These are phyloP conservation scores for Trichonephila clavipes DNA, from an alignment of 1,140 invertebrate genomes.

Conservation along the genomic window DNA sequence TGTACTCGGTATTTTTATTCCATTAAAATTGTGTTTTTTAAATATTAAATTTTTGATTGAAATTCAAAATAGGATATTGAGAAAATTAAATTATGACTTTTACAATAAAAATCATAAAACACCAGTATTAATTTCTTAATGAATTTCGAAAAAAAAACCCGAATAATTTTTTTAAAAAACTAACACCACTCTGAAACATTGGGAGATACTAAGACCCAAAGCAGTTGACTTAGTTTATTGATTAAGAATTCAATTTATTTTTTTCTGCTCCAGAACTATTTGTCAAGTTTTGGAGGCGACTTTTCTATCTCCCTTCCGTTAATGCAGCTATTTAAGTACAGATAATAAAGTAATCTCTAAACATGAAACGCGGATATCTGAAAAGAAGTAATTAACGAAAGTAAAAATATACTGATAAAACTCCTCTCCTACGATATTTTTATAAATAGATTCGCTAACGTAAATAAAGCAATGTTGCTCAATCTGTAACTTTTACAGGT, in stretches of 20 bases:
- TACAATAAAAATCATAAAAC: no score
- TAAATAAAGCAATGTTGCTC: conserved; percentile 71
- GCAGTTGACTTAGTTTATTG: conserved; percentile 19
- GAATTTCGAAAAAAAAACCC: background rate
- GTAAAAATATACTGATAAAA: conserved; percentile 69
- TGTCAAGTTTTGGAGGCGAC: conserved; percentile 52
- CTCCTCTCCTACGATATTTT: conserved; percentile 32
- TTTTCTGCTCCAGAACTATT: conserved; percentile 36
- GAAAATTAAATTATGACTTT: no score
- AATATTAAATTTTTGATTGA: no score
- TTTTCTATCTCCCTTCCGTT: conserved; percentile 39
- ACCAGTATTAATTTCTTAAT: background rate
- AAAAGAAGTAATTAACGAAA: conserved; percentile 72
- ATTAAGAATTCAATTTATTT: conserved; percentile 20
- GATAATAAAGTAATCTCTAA: conserved; percentile 71
- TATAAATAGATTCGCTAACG: conserved; percentile 62
- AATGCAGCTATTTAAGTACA: conserved; percentile 60
- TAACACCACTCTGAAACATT: background rate
- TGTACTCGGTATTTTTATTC: no score
- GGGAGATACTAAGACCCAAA: background rate
- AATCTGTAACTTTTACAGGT: conserved; percentile 72
- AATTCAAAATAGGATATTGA: no score
- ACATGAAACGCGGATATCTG: conserved; percentile 53
- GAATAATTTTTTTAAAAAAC: background rate
- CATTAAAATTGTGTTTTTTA: no score